Conservation (phyloP, 1,140 invertebrate genomes). For the Lysiphlebus fabarum region DNA sequence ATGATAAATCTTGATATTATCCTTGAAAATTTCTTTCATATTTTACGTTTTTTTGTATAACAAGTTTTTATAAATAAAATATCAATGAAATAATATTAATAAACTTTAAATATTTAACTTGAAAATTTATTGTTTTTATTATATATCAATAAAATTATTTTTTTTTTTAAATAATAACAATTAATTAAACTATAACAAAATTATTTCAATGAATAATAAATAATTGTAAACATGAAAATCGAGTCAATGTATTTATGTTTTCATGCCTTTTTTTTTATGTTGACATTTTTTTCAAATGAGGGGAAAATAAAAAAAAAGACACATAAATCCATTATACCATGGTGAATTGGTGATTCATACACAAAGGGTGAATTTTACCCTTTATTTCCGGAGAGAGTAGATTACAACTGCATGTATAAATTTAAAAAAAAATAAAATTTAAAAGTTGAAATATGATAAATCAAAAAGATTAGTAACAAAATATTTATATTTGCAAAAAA, state of each 20-base stretch:
- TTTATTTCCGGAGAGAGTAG: neutral
- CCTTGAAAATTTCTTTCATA: too few relatives aligned
- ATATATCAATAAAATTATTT: too few relatives aligned
- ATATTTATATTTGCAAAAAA: too few relatives aligned
- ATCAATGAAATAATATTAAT: too few relatives aligned
- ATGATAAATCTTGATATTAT: too few relatives aligned
- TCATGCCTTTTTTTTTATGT: neutral
- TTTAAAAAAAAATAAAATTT: neutral
- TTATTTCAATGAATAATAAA: neutral
- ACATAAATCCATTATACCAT: constrained; percentile 21
- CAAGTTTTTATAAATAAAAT: too few relatives aligned
- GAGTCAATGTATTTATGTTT: neutral
- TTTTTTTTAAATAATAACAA: neutral
- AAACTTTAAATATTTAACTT: too few relatives aligned
- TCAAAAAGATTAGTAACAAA: neutral
- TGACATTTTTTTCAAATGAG: neutral
- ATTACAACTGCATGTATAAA: neutral
- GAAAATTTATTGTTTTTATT: too few relatives aligned
- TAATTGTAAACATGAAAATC: neutral
- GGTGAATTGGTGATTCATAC: constrained; percentile 16
- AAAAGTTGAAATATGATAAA: neutral
- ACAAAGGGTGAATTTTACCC: neutral
- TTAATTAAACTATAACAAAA: neutral
- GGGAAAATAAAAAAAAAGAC: neutral
- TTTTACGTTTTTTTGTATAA: too few relatives aligned